These are phyloP conservation scores for Ditylenchus dipsaci DNA, from an alignment of 1,140 invertebrate species.

Conservation along the genomic window DNA sequence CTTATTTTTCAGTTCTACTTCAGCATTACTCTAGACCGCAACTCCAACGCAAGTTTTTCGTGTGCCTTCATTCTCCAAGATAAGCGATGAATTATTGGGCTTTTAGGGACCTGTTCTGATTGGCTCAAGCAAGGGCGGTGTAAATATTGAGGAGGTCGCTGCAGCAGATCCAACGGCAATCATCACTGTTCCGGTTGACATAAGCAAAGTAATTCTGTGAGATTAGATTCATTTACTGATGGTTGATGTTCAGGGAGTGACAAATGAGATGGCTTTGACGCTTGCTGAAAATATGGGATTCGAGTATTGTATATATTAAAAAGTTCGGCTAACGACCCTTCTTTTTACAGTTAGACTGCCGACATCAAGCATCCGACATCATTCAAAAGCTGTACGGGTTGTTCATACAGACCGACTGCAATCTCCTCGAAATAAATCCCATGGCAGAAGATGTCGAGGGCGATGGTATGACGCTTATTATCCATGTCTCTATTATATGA, in stretches of 20 bases:
- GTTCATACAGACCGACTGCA: conserved; percentile 83
- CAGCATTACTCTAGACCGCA: conserved; percentile 91
- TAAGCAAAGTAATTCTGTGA: conserved; percentile 58
- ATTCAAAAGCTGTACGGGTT: conserved; percentile 80
- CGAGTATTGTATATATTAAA: conserved; percentile 46
- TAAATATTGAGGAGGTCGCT: conserved; percentile 94
- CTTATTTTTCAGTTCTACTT: conserved; percentile 70
- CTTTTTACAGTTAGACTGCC: conserved; percentile 13
- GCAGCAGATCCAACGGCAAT: conserved; percentile 85
- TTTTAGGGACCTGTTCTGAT: conserved; percentile 84
- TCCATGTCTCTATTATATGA: conserved; percentile 9
- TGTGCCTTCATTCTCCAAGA: too few species aligned
- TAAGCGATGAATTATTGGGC: too few species aligned
- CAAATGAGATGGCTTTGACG: conserved; percentile 65
- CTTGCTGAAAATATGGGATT: conserved; percentile 78
- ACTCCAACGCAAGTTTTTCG: conserved; percentile 77
- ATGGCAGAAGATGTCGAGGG: conserved; percentile 83
- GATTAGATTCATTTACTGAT: conserved; percentile 26
- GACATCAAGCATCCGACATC: conserved; percentile 69
- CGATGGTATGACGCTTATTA: conserved; percentile 67
- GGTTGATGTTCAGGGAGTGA: conserved; percentile 64
- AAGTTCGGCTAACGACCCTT: not conserved
- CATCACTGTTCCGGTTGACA: conserved; percentile 83
- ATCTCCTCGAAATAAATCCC: conserved; percentile 91
- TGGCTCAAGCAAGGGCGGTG: conserved; percentile 87